Percentiles rank a stretch among this genome's conserved stretches.
Conservation (phyloP, 2,797 vertebrate species). For the Pampus argenteus region DNA sequence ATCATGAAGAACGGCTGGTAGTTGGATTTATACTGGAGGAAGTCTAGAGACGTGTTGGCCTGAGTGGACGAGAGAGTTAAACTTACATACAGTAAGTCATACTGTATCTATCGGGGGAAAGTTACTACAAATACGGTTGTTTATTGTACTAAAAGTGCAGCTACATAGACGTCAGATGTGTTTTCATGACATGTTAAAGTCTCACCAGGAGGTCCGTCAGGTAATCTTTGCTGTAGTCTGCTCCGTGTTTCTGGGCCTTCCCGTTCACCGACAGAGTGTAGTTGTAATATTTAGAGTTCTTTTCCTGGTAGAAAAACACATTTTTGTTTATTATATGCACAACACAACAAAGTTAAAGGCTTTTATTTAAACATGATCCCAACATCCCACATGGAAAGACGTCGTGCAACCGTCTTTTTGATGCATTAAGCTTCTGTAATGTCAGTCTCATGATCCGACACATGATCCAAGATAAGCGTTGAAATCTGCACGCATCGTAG, state of each 20-base stretch:
- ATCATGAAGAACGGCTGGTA: constrained; percentile 97
- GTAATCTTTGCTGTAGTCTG: constrained; percentile 94
- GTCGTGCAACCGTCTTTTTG: not conserved
- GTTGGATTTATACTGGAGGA: constrained; percentile 93
- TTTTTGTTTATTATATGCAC: not conserved
- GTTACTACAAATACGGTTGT: too few species aligned
- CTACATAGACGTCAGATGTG: too few species aligned
- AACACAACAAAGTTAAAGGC: too few species aligned
- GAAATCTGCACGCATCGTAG: not conserved
- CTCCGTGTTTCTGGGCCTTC: constrained; percentile 89
- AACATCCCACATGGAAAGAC: too few species aligned
- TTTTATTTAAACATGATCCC: too few species aligned
- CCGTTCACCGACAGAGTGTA: constrained; percentile 97
- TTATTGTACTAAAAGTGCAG: too few species aligned
- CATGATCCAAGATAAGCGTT: not conserved
- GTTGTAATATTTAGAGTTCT: constrained; percentile 99
- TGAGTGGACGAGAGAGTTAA: constrained; percentile 58
- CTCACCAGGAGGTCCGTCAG: constrained; percentile 97
- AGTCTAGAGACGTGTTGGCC: constrained; percentile 95
- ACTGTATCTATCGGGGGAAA: too few species aligned
- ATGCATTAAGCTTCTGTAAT: not conserved
- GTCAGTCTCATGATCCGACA: constrained; percentile 6
- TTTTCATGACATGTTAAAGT: not conserved
- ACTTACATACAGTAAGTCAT: too few species aligned
- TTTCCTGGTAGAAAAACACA: constrained; percentile 86